phyloP scores from a whole-genome alignment of 1,140 invertebrate genomes.

The Propsilocerus akamusi region DNA sequence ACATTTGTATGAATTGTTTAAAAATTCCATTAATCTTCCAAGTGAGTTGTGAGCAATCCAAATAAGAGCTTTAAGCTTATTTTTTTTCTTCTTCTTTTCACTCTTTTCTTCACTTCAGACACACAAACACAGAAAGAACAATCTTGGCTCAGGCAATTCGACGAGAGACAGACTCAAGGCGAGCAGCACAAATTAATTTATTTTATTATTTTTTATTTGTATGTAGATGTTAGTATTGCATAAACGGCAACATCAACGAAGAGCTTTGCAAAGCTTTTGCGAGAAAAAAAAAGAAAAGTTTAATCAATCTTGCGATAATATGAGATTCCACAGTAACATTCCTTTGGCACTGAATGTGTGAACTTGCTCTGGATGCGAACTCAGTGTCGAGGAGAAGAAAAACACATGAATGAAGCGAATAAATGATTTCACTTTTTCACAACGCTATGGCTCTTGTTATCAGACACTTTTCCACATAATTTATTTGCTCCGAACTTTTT shows the following conservation, averaged over 20 bases:
- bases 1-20: slow-evolving; percentile 1
- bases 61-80: not conserved
- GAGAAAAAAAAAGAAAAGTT: not conserved
- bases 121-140: no score
- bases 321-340: not conserved
- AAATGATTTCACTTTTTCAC: not conserved
- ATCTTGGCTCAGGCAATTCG: no score
- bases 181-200: no score
- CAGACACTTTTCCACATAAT: slow-evolving; percentile 4
- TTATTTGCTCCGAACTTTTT: not conserved
- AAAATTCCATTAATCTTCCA: slow-evolving; percentile 4
- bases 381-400: not conserved
- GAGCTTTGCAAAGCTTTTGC: no score
- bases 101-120: not conserved
- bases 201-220: no score
- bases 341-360: not conserved
- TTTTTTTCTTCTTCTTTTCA: not conserved
- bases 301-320: slow-evolving; percentile 4
- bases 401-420: not conserved
- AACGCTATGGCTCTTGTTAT: not conserved
- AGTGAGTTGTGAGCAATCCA: no score
- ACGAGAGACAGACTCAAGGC: no score
- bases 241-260: no score
- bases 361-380: not conserved
- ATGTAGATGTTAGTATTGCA: no score